These are phyloP conservation scores for Microplitis mediator DNA, from an alignment of 1,140 invertebrate genomes.

Conservation along the genomic window DNA sequence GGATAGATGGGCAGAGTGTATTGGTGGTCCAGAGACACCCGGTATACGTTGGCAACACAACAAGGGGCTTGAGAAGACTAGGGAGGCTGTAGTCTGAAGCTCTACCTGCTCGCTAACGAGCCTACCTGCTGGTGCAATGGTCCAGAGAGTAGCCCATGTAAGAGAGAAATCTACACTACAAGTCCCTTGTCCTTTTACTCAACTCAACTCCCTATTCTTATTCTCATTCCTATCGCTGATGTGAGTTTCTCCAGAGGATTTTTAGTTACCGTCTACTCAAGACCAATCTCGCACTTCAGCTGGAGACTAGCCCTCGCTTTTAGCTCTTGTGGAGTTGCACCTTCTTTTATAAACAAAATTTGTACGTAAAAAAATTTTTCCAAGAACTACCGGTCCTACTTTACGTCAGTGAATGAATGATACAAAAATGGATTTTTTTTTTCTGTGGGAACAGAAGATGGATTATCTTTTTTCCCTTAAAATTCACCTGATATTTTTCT, in stretches of 20 bases:
- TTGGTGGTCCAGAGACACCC: conserved; percentile 40
- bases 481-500: conserved; percentile 17
- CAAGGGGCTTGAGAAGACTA: no score
- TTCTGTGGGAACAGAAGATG: background rate
- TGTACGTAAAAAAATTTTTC: conserved; percentile 45
- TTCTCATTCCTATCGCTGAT: conserved; percentile 3
- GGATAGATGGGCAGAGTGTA: background rate
- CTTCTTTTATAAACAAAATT: conserved; percentile 52
- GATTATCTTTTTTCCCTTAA: conserved; percentile 12
- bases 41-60: conserved; percentile 42
- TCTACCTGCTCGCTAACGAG: conserved; percentile 61
- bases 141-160: conserved; percentile 37
- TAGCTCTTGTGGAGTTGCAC: conserved; percentile 39
- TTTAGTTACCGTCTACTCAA: conserved; percentile 30
- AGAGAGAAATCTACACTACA: background rate
- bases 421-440: background rate
- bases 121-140: conserved; percentile 60
- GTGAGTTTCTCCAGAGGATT: background rate
- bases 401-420: conserved; percentile 7
- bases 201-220: conserved; percentile 19
- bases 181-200: conserved; percentile 24
- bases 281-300: conserved; percentile 24
- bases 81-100: background rate
- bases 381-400: conserved; percentile 21
- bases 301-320: conserved; percentile 1